These are phyloP conservation scores for Neoaliturus tenellus DNA, from an alignment of 2,888 invertebrate species.

Conservation along the genomic window DNA sequence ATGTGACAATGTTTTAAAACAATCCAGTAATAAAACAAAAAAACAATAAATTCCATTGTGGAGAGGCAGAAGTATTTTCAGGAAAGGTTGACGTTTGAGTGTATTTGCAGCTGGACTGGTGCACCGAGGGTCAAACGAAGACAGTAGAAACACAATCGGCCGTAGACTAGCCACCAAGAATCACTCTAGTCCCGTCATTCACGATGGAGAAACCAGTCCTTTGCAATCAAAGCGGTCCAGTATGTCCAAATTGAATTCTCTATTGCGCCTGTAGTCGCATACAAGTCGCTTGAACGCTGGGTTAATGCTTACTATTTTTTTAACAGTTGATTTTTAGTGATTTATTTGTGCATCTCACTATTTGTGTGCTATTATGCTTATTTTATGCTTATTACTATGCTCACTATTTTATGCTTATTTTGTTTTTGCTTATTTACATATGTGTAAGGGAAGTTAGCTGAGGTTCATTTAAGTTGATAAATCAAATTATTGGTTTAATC, in stretches of 20 bases:
- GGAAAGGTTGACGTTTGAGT: slow-evolving; percentile 68
- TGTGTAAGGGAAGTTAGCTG: too few species aligned
- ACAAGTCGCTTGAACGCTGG: not conserved
- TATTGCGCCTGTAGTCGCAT: slow-evolving; percentile 48
- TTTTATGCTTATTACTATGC: too few species aligned
- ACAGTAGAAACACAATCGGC: slow-evolving; percentile 67
- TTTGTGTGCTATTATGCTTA: too few species aligned
- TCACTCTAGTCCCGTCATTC: slow-evolving; percentile 70
- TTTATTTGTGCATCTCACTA: too few species aligned
- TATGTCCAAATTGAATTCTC: slow-evolving; percentile 73
- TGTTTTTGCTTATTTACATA: too few species aligned
- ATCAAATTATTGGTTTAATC: too few species aligned
- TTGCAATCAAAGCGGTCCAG: slow-evolving; percentile 90
- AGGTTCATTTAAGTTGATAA: too few species aligned
- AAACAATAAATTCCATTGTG: too few species aligned
- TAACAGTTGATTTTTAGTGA: not conserved
- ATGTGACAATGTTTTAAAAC: too few species aligned
- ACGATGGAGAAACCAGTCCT: slow-evolving; percentile 87
- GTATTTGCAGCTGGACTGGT: slow-evolving; percentile 49
- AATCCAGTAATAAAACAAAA: too few species aligned
- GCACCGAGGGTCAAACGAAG: not conserved
- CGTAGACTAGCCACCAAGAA: slow-evolving; percentile 69
- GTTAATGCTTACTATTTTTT: not conserved
- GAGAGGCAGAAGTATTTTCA: slow-evolving; percentile 31
- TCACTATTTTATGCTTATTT: too few species aligned